Base-by-base conservation (phyloP, 2,113 vertebrate species). In the Festucalex cinctus region DNA sequence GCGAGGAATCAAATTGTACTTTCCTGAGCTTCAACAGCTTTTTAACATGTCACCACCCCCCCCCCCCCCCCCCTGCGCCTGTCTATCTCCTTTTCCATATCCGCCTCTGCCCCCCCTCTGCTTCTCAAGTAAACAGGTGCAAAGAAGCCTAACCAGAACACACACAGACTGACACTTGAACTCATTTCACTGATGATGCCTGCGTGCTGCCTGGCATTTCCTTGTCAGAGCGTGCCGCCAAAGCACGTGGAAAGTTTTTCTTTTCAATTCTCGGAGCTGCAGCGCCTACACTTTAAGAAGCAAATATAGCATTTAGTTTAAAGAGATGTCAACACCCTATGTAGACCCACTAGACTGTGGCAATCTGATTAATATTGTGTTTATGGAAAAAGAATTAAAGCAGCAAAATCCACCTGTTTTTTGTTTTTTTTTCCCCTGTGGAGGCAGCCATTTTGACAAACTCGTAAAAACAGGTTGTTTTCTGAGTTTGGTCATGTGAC, bases 211-310 rank as follows among this genome's bases (percentile, higher is more conserved):
- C 74, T 44, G 54, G 69, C 74, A 78, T 61, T 76, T 71, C 69
- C 60, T 64, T 9, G 70, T 57, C 65, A 68, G 61, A 86, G 77
- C 86, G 85, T 85, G 85, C 78, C 61, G 68, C 84, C 71, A 87
- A 85, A 86, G 83, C 79, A 89, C 84, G 84, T 78, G 68, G 71
- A 87, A 76, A 74, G n/a, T n/a, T n/a, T n/a, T 90, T 88, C 85
- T 90, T 84, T 82, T n/a, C n/a, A 10, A 24, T 53, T 53, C n/a
- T 53, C n/a, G 1, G 73, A 69, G 73, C 76, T 81, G 81, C 65
- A 82, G 76, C 51, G 75, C 68, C 83, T 79, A 77, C 80, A 75
- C 43, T 77, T 82, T 66, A 49, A 71, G 56, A 19, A 63, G 57
- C 79, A 84, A 79, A 88, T 82, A 84, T 89, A 89, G 83, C 43